A percentile compares a stretch with the other conserved stretches of the same genome.
Conservation (phyloP, 2,797 vertebrate genomes). For the Brachyalestes nurse region DNA sequence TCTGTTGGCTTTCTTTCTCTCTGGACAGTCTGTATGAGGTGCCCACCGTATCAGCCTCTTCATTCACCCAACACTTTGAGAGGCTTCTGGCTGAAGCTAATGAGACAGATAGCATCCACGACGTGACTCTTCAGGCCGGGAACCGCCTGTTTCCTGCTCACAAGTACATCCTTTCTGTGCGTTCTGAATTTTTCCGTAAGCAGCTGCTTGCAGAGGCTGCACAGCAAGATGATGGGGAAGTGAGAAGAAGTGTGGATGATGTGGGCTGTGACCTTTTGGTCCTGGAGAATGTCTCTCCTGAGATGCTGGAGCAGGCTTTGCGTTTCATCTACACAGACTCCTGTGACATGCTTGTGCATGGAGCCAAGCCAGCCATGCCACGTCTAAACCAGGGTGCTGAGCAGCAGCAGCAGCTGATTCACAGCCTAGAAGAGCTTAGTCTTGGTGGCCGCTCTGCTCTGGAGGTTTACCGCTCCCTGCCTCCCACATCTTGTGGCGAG, state of each 20-base stretch:
- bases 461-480: conserved; percentile 87
- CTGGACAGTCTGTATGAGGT: conserved; percentile 90
- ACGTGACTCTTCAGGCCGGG: conserved; percentile 92
- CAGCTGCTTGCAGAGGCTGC: conserved; percentile 75
- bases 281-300: conserved; percentile 87
- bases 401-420: conserved; percentile 83
- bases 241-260: conserved; percentile 85
- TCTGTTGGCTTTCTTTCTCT: conserved; percentile 2
- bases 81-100: conserved; percentile 86
- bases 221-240: conserved; percentile 68
- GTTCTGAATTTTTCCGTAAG: conserved; percentile 90
- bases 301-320: conserved; percentile 87
- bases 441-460: conserved; percentile 83
- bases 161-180: conserved; percentile 90
- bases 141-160: conserved; percentile 87
- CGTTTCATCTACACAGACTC: conserved; percentile 94
- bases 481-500: conserved; percentile 75
- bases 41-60: conserved; percentile 87
- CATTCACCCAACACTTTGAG: conserved; percentile 86
- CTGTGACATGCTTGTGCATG: conserved; percentile 89
- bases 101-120: conserved; percentile 93
- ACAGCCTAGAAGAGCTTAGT: conserved; percentile 83
- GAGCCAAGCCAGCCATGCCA: conserved; percentile 78
- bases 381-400: conserved; percentile 56
- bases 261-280: conserved; percentile 89